Evolutionary conservation across 1,140 invertebrate genomes (phyloP).

Genomic region (Sarcophaga bullata): DNA sequence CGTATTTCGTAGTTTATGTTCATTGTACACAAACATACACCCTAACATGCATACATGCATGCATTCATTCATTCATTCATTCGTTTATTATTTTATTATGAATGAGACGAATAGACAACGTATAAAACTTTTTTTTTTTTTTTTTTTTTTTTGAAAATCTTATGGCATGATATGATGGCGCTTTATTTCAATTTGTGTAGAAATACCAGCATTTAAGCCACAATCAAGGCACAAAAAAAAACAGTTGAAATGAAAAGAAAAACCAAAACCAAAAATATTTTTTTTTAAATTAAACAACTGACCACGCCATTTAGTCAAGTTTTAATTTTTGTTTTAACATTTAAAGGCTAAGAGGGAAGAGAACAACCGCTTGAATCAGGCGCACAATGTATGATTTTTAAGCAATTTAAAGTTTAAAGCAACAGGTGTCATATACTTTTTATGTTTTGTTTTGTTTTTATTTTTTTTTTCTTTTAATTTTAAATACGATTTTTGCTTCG

Average conservation of each 20-base stretch:
- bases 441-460: neutral
- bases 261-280: neutral
- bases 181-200: slow-evolving; percentile 1
- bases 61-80: neutral
- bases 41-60: neutral
- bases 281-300: neutral
- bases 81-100: neutral
- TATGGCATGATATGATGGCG: slow-evolving; percentile 19
- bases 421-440: slow-evolving; percentile 12
- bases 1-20: neutral
- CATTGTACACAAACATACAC: neutral
- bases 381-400: neutral
- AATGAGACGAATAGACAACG: neutral
- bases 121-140: too few relatives aligned
- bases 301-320: neutral
- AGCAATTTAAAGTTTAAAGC: neutral
- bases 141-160: neutral
- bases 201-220: too few relatives aligned
- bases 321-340: too few relatives aligned
- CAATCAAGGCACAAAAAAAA: neutral
- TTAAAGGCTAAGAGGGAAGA: neutral
- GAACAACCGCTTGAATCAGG: neutral
- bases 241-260: neutral
- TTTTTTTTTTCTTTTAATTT: too few relatives aligned
- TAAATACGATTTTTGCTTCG: neutral